A percentile compares a stretch with the other conserved stretches of the same genome.
These are phyloP conservation scores for Amphiduros pacificus DNA, from an alignment of 2,888 invertebrate species.

Conservation along the genomic window DNA sequence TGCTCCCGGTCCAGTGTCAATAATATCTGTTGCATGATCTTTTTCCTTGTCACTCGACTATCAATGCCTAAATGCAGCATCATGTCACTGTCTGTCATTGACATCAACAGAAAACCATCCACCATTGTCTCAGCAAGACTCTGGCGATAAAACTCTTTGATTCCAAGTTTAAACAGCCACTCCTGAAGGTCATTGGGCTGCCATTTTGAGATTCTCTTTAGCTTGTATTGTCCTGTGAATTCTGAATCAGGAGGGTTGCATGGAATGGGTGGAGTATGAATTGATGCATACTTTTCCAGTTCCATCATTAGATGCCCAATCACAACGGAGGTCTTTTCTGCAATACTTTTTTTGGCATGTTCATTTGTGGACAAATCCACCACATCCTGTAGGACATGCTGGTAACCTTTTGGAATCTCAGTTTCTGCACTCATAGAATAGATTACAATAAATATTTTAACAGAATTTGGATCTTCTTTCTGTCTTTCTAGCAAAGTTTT, in stretches of 20 bases:
- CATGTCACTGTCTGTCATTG: constrained; percentile 55
- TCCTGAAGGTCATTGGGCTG: constrained; percentile 52
- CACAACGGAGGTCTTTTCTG: constrained; percentile 54
- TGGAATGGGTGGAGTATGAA: constrained; percentile 41
- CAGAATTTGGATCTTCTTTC: constrained; percentile 35
- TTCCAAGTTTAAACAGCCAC: constrained; percentile 54
- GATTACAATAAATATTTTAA: constrained; percentile 47
- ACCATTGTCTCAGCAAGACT: constrained; percentile 55
- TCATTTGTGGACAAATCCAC: constrained; percentile 42
- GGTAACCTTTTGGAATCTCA: constrained; percentile 44
- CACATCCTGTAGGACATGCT: constrained; percentile 21
- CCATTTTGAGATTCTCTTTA: constrained; percentile 55
- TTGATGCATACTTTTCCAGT: constrained; percentile 48
- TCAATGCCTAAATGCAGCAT: constrained; percentile 50
- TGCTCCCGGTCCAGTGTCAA: constrained; percentile 52
- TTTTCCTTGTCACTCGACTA: constrained; percentile 53
- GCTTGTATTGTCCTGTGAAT: constrained; percentile 51
- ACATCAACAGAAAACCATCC: constrained; percentile 57
- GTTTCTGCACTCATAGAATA: constrained; percentile 39
- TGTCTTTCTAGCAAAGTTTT: constrained; percentile 50
- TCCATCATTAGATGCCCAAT: constrained; percentile 52
- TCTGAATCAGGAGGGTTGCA: constrained; percentile 42
- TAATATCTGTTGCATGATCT: constrained; percentile 56
- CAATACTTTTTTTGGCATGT: constrained; percentile 42
- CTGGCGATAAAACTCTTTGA: constrained; percentile 57